phyloP scores from a whole-genome alignment of 2,113 vertebrate genomes.

The Seriola rivoliana region DNA sequence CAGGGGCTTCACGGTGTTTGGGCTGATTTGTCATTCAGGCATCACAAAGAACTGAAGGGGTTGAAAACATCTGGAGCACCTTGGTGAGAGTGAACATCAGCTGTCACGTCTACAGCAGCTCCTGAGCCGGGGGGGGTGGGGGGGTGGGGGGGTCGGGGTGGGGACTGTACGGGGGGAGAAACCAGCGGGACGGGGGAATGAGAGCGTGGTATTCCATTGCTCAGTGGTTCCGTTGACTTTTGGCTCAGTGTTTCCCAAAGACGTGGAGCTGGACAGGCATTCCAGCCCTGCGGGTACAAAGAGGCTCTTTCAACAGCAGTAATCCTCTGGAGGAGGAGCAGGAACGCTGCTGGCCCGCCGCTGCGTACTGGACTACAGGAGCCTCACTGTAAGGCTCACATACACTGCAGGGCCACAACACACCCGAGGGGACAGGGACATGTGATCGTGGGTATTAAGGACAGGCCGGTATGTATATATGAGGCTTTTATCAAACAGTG shows the following conservation, averaged over 20 bases:
- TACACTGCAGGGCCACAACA: constrained; percentile 21
- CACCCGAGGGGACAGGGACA: background rate
- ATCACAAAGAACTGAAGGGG: background rate
- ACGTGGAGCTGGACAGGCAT: constrained; percentile 68
- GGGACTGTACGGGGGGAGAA: background rate
- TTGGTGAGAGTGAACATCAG: too few relatives aligned
- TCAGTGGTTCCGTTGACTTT: constrained; percentile 80
- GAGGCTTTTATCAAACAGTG: background rate
- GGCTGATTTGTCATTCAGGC: background rate
- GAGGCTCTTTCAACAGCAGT: constrained; percentile 75
- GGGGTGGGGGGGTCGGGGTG: too few relatives aligned
- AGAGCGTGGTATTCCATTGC: constrained; percentile 62
- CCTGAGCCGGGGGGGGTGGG: background rate
- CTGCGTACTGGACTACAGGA: constrained; percentile 44
- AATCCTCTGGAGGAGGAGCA: constrained; percentile 74
- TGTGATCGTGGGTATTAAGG: background rate
- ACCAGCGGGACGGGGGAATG: constrained; percentile 10
- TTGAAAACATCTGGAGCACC: background rate
- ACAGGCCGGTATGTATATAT: too few relatives aligned
- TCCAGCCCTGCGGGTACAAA: constrained; percentile 75
- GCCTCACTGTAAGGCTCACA: background rate
- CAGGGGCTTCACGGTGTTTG: background rate
- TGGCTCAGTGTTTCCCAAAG: constrained; percentile 78
- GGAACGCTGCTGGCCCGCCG: constrained; percentile 39
- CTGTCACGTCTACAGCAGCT: background rate